Conservation (phyloP, 2,113 vertebrate species). For the Myrmecophaga tridactyla region DNA sequence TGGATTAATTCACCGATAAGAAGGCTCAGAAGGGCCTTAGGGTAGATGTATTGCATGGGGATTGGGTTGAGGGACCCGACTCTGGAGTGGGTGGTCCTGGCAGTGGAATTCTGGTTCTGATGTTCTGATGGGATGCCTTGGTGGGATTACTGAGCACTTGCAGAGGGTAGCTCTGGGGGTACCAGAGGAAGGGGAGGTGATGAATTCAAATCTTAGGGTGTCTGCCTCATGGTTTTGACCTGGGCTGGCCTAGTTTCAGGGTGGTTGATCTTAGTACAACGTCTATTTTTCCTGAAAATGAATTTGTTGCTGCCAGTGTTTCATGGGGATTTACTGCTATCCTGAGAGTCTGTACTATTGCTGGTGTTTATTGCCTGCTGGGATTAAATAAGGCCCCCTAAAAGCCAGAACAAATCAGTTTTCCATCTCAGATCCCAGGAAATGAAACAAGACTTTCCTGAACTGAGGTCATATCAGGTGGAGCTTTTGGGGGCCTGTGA, state of each 20-base stretch:
- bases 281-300: background rate
- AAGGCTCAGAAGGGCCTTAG: background rate
- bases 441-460: background rate
- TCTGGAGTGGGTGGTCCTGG: background rate
- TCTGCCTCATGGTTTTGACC: background rate
- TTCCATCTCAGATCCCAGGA: background rate
- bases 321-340: background rate
- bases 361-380: background rate
- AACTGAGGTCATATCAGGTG: background rate
- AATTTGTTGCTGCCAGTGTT: background rate
- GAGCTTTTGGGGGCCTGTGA: background rate
- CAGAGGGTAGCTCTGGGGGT: background rate
- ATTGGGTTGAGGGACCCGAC: background rate
- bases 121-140: background rate
- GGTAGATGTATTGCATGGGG: background rate
- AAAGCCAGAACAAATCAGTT: background rate
- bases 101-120: background rate
- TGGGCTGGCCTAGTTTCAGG: background rate
- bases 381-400: background rate
- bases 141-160: background rate
- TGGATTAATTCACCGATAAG: background rate
- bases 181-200: background rate
- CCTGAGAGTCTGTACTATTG: background rate
- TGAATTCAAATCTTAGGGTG: background rate
- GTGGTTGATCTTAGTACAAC: background rate